A percentile compares a stretch with the other conserved stretches of the same genome.
Conservation (phyloP, 2,797 vertebrate genomes). For the Ptychadena robeensis region DNA sequence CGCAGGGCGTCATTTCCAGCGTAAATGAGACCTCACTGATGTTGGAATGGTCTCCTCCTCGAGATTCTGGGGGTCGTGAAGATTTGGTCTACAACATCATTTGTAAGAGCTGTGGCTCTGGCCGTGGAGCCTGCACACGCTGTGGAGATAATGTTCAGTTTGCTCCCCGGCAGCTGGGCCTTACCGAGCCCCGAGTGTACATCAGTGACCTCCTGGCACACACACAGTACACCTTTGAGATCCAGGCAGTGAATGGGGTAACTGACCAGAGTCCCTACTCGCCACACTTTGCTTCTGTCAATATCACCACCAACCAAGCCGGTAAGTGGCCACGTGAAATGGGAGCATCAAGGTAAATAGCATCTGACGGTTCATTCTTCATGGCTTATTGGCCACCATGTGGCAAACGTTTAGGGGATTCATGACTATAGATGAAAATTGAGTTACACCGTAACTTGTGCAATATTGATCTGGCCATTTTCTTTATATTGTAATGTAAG, state of each 20-base stretch:
- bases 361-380: too few species aligned
- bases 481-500: too few species aligned
- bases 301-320: slow-evolving; percentile 98
- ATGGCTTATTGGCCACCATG: too few species aligned
- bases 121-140: slow-evolving; percentile 85
- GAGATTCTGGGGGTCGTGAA: slow-evolving; percentile 85
- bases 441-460: too few species aligned
- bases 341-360: too few species aligned
- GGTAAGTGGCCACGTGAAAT: slow-evolving; percentile 75
- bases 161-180: slow-evolving; percentile 88
- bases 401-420: too few species aligned
- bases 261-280: slow-evolving; percentile 93
- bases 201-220: slow-evolving; percentile 93
- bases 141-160: slow-evolving; percentile 95
- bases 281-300: slow-evolving; percentile 86
- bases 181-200: slow-evolving; percentile 81
- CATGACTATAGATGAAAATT: too few species aligned
- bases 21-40: slow-evolving; percentile 93
- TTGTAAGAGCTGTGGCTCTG: slow-evolving; percentile 91
- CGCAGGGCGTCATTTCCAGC: slow-evolving; percentile 89
- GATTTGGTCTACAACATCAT: slow-evolving; percentile 96
- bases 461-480: too few species aligned
- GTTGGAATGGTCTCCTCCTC: slow-evolving; percentile 86
- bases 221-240: slow-evolving; percentile 95
- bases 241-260: slow-evolving; percentile 92